Conservation (phyloP, 1,140 invertebrate genomes). For the Micrasema minimum region DNA sequence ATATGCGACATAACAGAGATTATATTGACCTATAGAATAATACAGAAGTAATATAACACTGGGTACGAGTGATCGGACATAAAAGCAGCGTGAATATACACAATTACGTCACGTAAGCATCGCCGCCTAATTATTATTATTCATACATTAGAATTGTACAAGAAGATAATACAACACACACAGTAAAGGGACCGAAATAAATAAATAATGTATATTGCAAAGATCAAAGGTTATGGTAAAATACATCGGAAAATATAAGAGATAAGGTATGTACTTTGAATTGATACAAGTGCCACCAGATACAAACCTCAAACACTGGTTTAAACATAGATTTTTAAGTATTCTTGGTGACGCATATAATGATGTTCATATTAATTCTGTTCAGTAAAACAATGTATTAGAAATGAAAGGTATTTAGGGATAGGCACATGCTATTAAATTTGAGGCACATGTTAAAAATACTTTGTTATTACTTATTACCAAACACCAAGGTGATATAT, state of each 20-base stretch:
- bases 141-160: constrained; percentile 3
- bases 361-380: neutral
- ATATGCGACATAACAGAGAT: neutral
- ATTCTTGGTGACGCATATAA: no score
- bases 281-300: neutral
- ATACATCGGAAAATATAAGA: neutral
- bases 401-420: neutral
- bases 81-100: constrained; percentile 40
- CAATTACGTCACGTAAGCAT: constrained; percentile 28
- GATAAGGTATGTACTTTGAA: constrained; percentile 3
- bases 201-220: no score
- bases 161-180: constrained; percentile 3
- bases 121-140: constrained; percentile 12
- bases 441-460: constrained; percentile 18
- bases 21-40: constrained; percentile 1
- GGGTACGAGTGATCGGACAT: constrained; percentile 20
- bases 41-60: constrained; percentile 6
- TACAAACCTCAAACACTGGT: neutral
- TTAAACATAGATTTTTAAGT: no score
- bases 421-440: constrained; percentile 29
- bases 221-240: neutral
- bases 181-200: neutral
- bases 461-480: no score
- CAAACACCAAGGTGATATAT: no score
- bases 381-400: neutral